A percentile compares a stretch with the other conserved stretches of the same genome.
Conservation (phyloP, 35 echinoderm and acorn worm genomes). For the Strongylocentrotus purpuratus region DNA sequence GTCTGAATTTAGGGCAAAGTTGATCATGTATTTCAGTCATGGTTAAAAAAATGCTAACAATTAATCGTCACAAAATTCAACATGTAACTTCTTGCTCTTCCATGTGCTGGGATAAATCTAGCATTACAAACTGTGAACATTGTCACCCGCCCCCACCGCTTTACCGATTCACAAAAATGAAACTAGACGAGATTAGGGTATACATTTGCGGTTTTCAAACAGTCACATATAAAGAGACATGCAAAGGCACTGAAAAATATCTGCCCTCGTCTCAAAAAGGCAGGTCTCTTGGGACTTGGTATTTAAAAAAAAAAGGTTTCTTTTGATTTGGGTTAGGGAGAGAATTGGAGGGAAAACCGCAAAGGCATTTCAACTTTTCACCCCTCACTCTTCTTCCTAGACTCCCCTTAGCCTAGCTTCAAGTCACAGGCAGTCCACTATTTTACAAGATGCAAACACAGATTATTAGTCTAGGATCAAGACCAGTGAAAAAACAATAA, state of each 20-base stretch:
- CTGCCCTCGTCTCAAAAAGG: constrained; percentile 11
- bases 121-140: background rate
- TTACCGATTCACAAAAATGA: background rate
- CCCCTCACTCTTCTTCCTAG: background rate
- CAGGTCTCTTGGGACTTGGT: background rate
- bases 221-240: background rate
- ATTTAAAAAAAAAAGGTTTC: background rate
- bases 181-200: background rate
- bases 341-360: constrained; percentile 34
- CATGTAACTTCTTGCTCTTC: background rate
- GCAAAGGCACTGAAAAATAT: background rate
- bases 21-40: background rate
- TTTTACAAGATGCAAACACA: no score
- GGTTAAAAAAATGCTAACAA: background rate
- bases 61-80: no score
- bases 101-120: background rate
- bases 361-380: constrained; percentile 42
- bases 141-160: background rate
- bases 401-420: background rate
- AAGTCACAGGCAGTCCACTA: background rate
- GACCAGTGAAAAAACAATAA: no score
- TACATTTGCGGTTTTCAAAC: background rate
- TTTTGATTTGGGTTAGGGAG: background rate
- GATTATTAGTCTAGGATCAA: no score
- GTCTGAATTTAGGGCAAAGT: background rate